Evolutionary conservation across 2,113 vertebrate genomes (phyloP).

Genomic region (Miniopterus natalensis): DNA sequence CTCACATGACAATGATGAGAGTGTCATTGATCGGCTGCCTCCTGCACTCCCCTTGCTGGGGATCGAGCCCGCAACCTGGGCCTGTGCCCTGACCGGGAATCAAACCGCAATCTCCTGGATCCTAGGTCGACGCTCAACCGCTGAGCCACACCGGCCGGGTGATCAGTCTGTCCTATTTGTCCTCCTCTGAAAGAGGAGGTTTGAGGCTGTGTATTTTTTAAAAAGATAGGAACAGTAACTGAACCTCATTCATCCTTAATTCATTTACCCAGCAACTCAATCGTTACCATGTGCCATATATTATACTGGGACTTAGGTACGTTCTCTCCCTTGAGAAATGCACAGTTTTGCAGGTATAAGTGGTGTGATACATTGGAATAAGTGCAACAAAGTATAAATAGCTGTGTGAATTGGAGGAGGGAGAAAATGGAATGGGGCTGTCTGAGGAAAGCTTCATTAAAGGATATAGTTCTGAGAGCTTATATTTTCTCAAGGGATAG

Average conservation of each 20-base stretch:
- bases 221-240: background rate
- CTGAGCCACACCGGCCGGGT: too few relatives aligned
- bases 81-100: too few relatives aligned
- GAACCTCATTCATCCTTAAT: background rate
- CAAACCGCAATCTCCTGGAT: too few relatives aligned
- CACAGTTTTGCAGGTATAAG: background rate
- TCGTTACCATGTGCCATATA: background rate
- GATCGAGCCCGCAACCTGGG: too few relatives aligned
- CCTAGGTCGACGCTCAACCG: too few relatives aligned
- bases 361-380: background rate
- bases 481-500: background rate
- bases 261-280: background rate
- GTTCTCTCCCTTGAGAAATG: background rate
- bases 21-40: too few relatives aligned
- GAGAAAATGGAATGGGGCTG: background rate
- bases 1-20: background rate
- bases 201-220: background rate
- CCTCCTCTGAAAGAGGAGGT: background rate
- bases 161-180: background rate
- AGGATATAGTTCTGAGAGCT: background rate
- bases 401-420: background rate
- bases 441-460: background rate
- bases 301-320: background rate
- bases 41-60: too few relatives aligned
- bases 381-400: background rate